These are phyloP conservation scores for Zaprionus gabonicus DNA, from an alignment of 1,140 invertebrate genomes.

Conservation along the genomic window DNA sequence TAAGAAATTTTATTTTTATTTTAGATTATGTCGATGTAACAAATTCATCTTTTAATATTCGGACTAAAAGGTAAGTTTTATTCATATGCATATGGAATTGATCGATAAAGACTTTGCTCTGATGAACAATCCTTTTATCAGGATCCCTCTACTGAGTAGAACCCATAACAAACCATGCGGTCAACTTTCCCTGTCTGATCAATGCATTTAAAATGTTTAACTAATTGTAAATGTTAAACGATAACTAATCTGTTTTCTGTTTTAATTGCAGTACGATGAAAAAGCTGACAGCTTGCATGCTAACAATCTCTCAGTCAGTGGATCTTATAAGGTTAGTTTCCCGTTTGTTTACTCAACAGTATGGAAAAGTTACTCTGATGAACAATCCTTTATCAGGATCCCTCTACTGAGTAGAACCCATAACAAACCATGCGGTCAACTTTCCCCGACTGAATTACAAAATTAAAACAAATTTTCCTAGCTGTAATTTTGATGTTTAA, in stretches of 20 bases:
- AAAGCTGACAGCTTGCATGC: neutral
- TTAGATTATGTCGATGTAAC: neutral
- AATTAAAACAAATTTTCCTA: neutral
- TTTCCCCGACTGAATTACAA: constrained; percentile 63
- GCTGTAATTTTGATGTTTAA: neutral
- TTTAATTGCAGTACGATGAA: neutral
- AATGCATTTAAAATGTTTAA: neutral
- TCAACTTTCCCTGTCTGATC: constrained; percentile 72
- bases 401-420: constrained; percentile 83
- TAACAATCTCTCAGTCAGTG: neutral
- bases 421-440: constrained; percentile 78
- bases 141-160: constrained; percentile 83
- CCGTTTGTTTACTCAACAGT: neutral
- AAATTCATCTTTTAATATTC: neutral
- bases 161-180: constrained; percentile 81
- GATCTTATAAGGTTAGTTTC: neutral
- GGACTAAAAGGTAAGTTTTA: constrained; percentile 29
- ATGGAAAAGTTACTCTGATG: neutral
- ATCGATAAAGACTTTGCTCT: constrained; percentile 1
- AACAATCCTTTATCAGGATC: constrained; percentile 71
- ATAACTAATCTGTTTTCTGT: neutral
- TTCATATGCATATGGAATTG: neutral
- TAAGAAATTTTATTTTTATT: constrained; percentile 6
- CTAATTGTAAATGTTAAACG: neutral
- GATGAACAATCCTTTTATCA: constrained; percentile 70